Percentiles rank a stretch among this genome's conserved stretches.
These are phyloP conservation scores for Acholoe squamosa DNA, from an alignment of 2,888 invertebrate genomes.

Conservation along the genomic window DNA sequence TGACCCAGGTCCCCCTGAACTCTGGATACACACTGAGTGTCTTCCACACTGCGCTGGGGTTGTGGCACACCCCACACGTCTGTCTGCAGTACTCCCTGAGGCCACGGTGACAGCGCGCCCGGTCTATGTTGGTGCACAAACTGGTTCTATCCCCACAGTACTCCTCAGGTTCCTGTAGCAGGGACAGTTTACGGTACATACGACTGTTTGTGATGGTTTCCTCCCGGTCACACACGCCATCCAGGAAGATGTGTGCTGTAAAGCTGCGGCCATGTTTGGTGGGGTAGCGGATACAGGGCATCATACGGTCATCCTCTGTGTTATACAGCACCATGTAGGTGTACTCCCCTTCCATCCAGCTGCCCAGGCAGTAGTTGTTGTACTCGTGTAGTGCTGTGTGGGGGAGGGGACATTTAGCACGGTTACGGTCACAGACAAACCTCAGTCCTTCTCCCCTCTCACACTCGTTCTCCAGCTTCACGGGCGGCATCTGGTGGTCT, in stretches of 20 bases:
- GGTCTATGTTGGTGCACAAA: neutral
- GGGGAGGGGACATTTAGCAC: slow-evolving; percentile 45
- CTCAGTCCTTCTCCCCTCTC: slow-evolving; percentile 45
- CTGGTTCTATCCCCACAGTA: slow-evolving; percentile 40
- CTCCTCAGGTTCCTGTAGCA: neutral
- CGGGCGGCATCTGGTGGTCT: slow-evolving; percentile 12
- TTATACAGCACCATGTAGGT: slow-evolving; percentile 50
- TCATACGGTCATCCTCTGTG: neutral
- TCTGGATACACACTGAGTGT: slow-evolving; percentile 11
- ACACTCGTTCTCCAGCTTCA: slow-evolving; percentile 50
- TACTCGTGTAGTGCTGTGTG: slow-evolving; percentile 8
- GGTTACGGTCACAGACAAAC: slow-evolving; percentile 54
- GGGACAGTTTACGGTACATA: neutral
- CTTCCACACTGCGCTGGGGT: slow-evolving; percentile 44
- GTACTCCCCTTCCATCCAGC: slow-evolving; percentile 37
- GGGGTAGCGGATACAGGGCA: slow-evolving; percentile 35
- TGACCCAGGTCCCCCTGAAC: slow-evolving; percentile 50
- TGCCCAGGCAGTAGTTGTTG: slow-evolving; percentile 47
- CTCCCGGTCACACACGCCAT: slow-evolving; percentile 25
- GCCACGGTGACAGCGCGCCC: neutral
- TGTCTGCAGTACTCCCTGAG: slow-evolving; percentile 41
- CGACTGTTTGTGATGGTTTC: slow-evolving; percentile 28
- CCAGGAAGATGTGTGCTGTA: slow-evolving; percentile 42
- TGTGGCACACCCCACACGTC: slow-evolving; percentile 39
- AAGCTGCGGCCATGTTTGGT: slow-evolving; percentile 37